phyloP scores from a whole-genome alignment of 1,140 invertebrate species.

The Drosophila ogumai region DNA sequence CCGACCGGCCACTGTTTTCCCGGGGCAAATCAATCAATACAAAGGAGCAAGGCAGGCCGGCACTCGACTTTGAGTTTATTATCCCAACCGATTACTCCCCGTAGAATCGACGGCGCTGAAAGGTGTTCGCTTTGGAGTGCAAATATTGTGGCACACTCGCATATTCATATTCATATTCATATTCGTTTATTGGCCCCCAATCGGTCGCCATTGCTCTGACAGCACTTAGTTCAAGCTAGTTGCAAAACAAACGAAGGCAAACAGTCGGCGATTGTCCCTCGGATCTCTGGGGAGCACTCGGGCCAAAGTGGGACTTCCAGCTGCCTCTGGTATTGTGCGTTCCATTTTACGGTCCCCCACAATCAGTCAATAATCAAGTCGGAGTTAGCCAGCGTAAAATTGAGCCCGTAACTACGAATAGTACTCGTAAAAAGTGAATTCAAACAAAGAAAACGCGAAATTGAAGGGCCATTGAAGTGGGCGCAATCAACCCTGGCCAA shows the following conservation, averaged over 20 bases:
- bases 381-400: slow-evolving; percentile 43
- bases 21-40: slow-evolving; percentile 41
- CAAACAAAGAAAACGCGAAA: slow-evolving; percentile 40
- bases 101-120: background rate
- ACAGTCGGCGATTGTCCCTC: slow-evolving; percentile 55
- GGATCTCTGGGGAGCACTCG: slow-evolving; percentile 23
- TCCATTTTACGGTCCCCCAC: slow-evolving; percentile 23
- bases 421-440: slow-evolving; percentile 20
- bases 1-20: slow-evolving; percentile 5
- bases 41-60: slow-evolving; percentile 1
- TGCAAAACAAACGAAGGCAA: slow-evolving; percentile 54
- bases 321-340: background rate
- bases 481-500: slow-evolving; percentile 30
- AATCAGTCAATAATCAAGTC: slow-evolving; percentile 29
- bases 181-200: slow-evolving; percentile 13
- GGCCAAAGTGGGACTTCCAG: slow-evolving; percentile 9
- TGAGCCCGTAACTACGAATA: slow-evolving; percentile 21
- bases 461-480: slow-evolving; percentile 22
- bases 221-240: slow-evolving; percentile 51
- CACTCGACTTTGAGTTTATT: slow-evolving; percentile 14
- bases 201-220: slow-evolving; percentile 27
- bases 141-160: slow-evolving; percentile 34
- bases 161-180: slow-evolving; percentile 14
- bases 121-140: slow-evolving; percentile 25
- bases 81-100: slow-evolving; percentile 14